These are phyloP conservation scores for Urocitellus parryii DNA, from an alignment of 2,113 vertebrate species.

Conservation along the genomic window DNA sequence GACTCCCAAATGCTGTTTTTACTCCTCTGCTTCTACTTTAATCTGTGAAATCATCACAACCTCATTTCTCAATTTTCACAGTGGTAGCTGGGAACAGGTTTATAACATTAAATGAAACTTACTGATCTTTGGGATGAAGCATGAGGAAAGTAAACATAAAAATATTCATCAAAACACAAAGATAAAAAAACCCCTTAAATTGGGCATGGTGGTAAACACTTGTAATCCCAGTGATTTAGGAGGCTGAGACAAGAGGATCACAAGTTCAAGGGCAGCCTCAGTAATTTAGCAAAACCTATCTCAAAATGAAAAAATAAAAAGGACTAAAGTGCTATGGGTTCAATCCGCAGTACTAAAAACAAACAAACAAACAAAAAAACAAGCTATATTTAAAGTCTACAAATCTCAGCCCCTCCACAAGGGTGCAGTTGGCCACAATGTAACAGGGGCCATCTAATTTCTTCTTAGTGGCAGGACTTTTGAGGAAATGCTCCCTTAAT, in stretches of 20 bases:
- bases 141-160: background rate
- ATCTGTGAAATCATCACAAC: background rate
- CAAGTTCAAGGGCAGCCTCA: too few species aligned
- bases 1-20: constrained; percentile 8
- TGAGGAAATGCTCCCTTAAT: background rate
- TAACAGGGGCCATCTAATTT: background rate
- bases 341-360: too few species aligned
- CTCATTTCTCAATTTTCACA: background rate
- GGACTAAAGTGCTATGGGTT: too few species aligned
- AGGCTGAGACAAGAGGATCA: too few species aligned
- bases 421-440: background rate
- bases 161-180: background rate
- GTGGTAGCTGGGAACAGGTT: background rate
- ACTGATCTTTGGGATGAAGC: background rate
- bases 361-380: too few species aligned
- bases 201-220: too few species aligned
- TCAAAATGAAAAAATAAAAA: too few species aligned
- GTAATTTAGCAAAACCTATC: too few species aligned
- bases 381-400: background rate
- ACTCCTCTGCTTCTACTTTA: constrained; percentile 6
- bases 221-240: too few species aligned
- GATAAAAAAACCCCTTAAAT: too few species aligned
- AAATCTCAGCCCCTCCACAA: background rate
- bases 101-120: constrained; percentile 3
- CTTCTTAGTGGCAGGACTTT: background rate